These are phyloP conservation scores for Tetropium fuscum DNA, from an alignment of 2,888 invertebrate genomes.

Conservation along the genomic window DNA sequence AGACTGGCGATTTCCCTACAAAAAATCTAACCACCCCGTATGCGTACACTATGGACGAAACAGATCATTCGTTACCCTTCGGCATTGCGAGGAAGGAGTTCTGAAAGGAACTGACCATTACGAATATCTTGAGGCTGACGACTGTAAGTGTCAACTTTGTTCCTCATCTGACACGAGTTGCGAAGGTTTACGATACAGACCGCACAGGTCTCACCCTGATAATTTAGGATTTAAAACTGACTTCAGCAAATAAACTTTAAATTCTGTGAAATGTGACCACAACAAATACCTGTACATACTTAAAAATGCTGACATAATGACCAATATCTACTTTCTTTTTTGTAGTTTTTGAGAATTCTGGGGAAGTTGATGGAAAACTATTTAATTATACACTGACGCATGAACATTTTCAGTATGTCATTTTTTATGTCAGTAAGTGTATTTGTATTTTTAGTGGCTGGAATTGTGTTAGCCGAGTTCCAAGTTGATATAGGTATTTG, in stretches of 20 bases:
- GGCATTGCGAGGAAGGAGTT: constrained; percentile 82
- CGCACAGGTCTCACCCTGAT: constrained; percentile 63
- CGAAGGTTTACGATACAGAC: constrained; percentile 72
- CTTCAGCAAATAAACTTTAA: constrained; percentile 11
- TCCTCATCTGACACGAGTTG: constrained; percentile 78
- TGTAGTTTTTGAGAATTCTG: too few relatives aligned
- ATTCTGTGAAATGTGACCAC: too few relatives aligned
- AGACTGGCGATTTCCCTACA: constrained; percentile 91
- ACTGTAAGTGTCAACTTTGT: constrained; percentile 81
- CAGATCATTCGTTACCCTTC: constrained; percentile 74
- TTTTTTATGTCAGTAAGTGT: too few relatives aligned
- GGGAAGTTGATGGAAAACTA: too few relatives aligned
- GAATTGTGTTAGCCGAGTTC: too few relatives aligned
- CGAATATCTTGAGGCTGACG: constrained; percentile 82
- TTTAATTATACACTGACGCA: too few relatives aligned
- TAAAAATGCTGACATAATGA: too few relatives aligned
- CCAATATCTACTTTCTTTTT: too few relatives aligned
- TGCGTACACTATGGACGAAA: constrained; percentile 82
- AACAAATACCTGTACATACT: too few relatives aligned
- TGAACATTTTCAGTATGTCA: too few relatives aligned
- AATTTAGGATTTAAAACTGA: constrained; percentile 52
- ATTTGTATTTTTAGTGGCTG: too few relatives aligned
- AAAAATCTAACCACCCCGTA: constrained; percentile 86
- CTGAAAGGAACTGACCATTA: constrained; percentile 75
- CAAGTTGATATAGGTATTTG: too few relatives aligned